Percentiles rank a stretch among this genome's conserved stretches.
phyloP scores from a whole-genome alignment of 2,888 invertebrate species.

The Glaucopsyche alexis region DNA sequence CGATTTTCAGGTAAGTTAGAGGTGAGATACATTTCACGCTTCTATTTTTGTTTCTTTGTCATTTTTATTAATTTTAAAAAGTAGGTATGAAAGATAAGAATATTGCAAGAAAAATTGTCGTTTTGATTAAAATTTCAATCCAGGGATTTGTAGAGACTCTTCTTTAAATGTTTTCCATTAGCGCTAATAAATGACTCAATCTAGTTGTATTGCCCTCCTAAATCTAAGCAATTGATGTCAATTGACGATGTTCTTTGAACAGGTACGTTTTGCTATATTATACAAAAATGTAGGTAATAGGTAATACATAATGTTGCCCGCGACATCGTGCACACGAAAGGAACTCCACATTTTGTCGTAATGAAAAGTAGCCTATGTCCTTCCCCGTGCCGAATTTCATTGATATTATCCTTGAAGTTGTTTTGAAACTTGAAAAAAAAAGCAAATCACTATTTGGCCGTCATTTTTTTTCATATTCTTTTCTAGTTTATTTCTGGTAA shows the following conservation, averaged over 20 bases:
- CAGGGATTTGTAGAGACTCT: not conserved
- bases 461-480: no score
- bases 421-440: no score
- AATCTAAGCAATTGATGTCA: conserved; percentile 8
- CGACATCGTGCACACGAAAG: no score
- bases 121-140: conserved; percentile 10
- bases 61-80: not conserved
- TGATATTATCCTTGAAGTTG: no score
- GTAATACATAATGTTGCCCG: no score
- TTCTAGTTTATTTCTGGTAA: no score
- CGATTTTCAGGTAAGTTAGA: conserved; percentile 50
- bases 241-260: not conserved
- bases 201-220: not conserved
- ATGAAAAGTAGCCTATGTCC: no score
- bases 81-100: not conserved
- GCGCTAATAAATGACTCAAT: conserved; percentile 2
- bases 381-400: no score
- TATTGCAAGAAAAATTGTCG: not conserved
- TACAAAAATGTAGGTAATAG: no score
- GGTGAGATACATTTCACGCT: conserved; percentile 47
- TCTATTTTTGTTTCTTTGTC: not conserved
- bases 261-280: not conserved
- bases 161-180: conserved; percentile 12
- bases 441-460: no score
- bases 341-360: no score